These are phyloP conservation scores for Artibeus lituratus DNA, from an alignment of 2,797 vertebrate species.

Conservation along the genomic window DNA sequence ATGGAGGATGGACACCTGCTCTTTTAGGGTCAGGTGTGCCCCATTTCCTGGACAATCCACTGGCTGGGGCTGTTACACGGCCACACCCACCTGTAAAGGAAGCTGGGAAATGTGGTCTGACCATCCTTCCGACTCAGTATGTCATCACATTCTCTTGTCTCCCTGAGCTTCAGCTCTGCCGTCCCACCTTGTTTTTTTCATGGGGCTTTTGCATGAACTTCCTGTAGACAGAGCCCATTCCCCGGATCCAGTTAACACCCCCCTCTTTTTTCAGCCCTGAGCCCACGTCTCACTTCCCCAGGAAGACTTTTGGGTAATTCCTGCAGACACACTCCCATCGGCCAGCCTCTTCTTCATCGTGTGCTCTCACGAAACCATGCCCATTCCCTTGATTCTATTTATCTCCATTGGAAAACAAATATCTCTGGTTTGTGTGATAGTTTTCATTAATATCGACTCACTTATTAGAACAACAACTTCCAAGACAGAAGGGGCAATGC, in stretches of 20 bases:
- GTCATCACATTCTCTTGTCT: background rate
- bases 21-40: rapidly evolving
- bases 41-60: background rate
- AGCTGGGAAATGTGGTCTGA: background rate
- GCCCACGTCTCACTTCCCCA: background rate
- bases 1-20: background rate
- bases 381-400: background rate
- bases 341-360: background rate
- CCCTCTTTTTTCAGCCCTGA: background rate
- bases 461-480: background rate
- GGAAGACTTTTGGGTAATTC: background rate
- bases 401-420: background rate
- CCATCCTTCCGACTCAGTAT: background rate
- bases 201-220: background rate
- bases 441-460: background rate
- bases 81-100: background rate
- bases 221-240: background rate
- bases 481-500: background rate
- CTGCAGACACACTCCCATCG: too few species aligned
- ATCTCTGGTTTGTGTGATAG: background rate
- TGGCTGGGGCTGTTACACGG: too few species aligned
- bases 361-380: background rate
- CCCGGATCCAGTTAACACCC: background rate
- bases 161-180: background rate
- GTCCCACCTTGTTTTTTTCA: background rate